A percentile compares a stretch with the other conserved stretches of the same genome.
These are phyloP conservation scores for Heterocephalus glaber DNA, from an alignment of 2,113 vertebrate species.

Conservation along the genomic window DNA sequence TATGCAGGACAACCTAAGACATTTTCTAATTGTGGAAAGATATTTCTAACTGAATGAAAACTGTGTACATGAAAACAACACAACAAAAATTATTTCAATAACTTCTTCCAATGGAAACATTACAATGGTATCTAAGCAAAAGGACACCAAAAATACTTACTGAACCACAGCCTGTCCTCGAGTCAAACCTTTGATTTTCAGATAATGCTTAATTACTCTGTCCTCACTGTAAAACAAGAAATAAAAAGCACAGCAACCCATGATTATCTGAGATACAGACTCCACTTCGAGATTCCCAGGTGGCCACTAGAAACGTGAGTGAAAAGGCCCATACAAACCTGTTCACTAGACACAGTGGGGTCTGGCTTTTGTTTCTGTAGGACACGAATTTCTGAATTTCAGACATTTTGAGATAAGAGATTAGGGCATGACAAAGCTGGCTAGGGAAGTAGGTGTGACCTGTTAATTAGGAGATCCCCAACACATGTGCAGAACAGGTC, in stretches of 20 bases:
- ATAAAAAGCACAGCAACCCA: not conserved
- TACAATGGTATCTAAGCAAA: not conserved
- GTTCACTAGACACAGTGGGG: not conserved
- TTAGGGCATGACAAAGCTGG: not conserved
- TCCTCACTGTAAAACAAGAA: conserved; percentile 92
- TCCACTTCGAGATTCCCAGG: not conserved
- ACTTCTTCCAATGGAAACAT: not conserved
- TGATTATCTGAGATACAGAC: not conserved
- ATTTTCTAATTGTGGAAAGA: not conserved
- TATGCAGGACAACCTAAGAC: not conserved
- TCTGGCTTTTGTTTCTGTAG: not conserved
- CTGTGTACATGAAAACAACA: not conserved
- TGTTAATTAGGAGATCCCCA: not conserved
- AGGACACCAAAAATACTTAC: conserved; percentile 88
- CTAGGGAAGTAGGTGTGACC: not conserved
- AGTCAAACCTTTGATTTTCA: conserved; percentile 93
- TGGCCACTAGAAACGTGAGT: not conserved
- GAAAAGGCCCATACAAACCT: not conserved
- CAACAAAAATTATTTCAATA: not conserved
- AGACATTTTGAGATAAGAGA: not conserved
- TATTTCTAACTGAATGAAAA: not conserved
- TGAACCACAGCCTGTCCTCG: conserved; percentile 96
- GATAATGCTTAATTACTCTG: conserved; percentile 94
- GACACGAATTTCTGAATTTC: not conserved
- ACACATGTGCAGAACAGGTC: not conserved